Evolutionary conservation across 2,888 invertebrate species (phyloP).

Genomic region (Julus scanicus): DNA sequence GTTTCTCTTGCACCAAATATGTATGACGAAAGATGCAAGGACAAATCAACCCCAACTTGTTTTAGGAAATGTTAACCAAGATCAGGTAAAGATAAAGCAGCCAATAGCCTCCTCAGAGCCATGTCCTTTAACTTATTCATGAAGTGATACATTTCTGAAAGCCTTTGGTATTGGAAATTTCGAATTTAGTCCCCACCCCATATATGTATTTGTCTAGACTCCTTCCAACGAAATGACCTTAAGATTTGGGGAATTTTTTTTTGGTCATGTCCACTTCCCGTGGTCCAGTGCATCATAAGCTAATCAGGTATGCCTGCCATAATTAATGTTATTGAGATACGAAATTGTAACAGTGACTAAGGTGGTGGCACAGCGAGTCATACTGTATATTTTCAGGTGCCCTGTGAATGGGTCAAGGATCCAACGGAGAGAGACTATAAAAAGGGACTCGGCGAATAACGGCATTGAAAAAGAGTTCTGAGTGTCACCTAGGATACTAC

Average conservation of each 20-base stretch:
- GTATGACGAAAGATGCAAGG: slow-evolving; percentile 53
- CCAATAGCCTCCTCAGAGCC: slow-evolving; percentile 49
- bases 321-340: slow-evolving; percentile 39
- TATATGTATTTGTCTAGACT: slow-evolving; percentile 34
- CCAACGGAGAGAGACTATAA: slow-evolving; percentile 34
- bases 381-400: slow-evolving; percentile 48
- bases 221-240: slow-evolving; percentile 43
- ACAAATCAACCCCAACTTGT: slow-evolving; percentile 34
- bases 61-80: slow-evolving; percentile 46
- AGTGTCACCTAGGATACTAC: slow-evolving; percentile 48
- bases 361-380: slow-evolving; percentile 36
- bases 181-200: slow-evolving; percentile 38
- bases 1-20: slow-evolving; percentile 39
- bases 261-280: slow-evolving; percentile 47
- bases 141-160: slow-evolving; percentile 43
- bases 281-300: slow-evolving; percentile 26
- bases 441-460: slow-evolving; percentile 44
- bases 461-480: slow-evolving; percentile 49
- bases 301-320: slow-evolving; percentile 31
- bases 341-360: slow-evolving; percentile 49
- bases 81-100: slow-evolving; percentile 3
- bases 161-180: slow-evolving; percentile 39
- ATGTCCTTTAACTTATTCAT: slow-evolving; percentile 45
- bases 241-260: slow-evolving; percentile 29
- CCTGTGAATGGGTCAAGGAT: slow-evolving; percentile 54